Conservation (phyloP, 2,797 vertebrate species). For the Micrastur ruficollis region DNA sequence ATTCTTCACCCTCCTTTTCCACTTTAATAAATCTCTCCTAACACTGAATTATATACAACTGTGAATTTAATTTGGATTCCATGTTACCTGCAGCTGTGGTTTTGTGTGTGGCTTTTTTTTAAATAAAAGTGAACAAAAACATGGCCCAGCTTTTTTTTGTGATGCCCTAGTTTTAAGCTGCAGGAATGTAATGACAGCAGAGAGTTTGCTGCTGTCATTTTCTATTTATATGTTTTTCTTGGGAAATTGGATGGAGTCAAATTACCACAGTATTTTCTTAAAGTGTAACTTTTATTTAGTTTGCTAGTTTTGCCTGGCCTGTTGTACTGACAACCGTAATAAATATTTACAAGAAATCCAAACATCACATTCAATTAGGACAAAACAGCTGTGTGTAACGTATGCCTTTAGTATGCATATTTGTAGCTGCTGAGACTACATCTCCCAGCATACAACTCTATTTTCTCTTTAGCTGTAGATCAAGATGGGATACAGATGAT, state of each 20-base stretch:
- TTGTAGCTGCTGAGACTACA: not conserved
- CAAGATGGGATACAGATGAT: not conserved
- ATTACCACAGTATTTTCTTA: slow-evolving; percentile 7
- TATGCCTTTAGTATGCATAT: not conserved
- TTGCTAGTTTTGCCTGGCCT: not conserved
- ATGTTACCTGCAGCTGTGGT: not conserved
- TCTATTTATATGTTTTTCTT: slow-evolving; percentile 16
- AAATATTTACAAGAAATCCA: not conserved
- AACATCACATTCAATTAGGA: not conserved
- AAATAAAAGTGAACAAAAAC: not conserved
- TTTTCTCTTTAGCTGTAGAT: not conserved
- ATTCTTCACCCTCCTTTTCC: not conserved
- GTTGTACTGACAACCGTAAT: not conserved
- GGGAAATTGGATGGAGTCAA: not conserved
- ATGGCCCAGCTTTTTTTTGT: not conserved
- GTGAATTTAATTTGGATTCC: not conserved
- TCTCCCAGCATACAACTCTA: not conserved
- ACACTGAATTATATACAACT: not conserved
- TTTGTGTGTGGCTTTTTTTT: not conserved
- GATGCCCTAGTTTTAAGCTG: slow-evolving; percentile 2
- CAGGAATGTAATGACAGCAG: not conserved
- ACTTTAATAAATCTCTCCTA: not conserved
- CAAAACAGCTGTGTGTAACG: not conserved
- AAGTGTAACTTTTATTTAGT: not conserved
- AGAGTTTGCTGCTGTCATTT: slow-evolving; percentile 33